Percentiles rank a stretch among this genome's conserved stretches.
Conservation (phyloP, 2,113 vertebrate genomes). For the Psophia crepitans region DNA sequence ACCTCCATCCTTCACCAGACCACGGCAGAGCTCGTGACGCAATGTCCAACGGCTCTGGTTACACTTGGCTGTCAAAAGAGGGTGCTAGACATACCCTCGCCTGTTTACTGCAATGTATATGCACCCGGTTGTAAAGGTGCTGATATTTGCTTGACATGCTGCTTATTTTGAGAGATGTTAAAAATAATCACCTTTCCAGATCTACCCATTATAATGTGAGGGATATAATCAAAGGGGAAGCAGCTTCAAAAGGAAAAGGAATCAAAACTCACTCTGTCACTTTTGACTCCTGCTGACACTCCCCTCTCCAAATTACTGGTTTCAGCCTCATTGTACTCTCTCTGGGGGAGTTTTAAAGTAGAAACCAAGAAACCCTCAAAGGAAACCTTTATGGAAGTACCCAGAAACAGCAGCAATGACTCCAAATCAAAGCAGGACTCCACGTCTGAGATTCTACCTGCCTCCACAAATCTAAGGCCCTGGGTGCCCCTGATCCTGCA, state of each 20-base stretch:
- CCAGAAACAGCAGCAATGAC: background rate
- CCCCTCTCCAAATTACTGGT: background rate
- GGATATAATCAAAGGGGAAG: constrained; percentile 27
- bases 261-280: background rate
- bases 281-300: background rate
- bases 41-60: background rate
- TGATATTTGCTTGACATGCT: background rate
- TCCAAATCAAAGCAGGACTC: background rate
- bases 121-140: background rate
- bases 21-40: background rate
- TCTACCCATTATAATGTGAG: background rate
- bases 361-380: background rate
- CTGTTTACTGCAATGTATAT: accelerated
- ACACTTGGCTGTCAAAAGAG: background rate
- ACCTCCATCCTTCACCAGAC: background rate
- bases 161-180: background rate
- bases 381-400: background rate
- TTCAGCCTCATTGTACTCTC: background rate
- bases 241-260: background rate
- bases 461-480: background rate
- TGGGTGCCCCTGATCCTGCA: background rate
- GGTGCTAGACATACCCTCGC: accelerated
- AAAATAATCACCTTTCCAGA: background rate
- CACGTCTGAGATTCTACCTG: background rate
- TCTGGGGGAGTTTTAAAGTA: background rate